Base-by-base conservation (phyloP, 2,888 invertebrate species). In the Caenorhabditis becei region DNA sequence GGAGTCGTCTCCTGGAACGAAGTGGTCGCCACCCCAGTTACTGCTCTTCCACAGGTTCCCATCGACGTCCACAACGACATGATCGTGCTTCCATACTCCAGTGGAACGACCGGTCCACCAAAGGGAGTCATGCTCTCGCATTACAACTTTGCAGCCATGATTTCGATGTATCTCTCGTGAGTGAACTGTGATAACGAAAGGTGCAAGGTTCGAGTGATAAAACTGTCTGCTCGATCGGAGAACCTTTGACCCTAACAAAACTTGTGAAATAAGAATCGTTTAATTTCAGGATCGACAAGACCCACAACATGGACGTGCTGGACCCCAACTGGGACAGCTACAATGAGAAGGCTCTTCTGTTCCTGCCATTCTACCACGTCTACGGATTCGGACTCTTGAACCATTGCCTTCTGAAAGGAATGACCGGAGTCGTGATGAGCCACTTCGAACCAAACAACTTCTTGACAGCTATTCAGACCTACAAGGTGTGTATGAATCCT, bases 291-390 rank as follows among this genome's bases (percentile, higher is more conserved):
- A 79, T 75, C 28, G 82, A 84, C 44, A 63, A 62, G 20, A 37
- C 41, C 10, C 63, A 80, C n/a, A 83, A 74, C 49, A 47, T 75
- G 47, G 58, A 72, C 35, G 80, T 80, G 11, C 44, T 86, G n/a
- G 86, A 86, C 37, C 65, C 71, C 8, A 85, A 87, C 56, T 87
- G 87, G 87, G 79, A 85, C 59, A 59, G 66, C 23, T 83, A 83
- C 49, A 79, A 77, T 58, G 84, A 90, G 67, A 71, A 70, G 23
- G 63, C 84, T 14, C 61, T 88, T 14, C 83, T 88, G 10, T 83
- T 90, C 59, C 84, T 90, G 20, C 90, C 90, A n/a, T 88, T 89
- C 79, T 90, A 90, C 51, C 90, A 90, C 72, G 87, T 89, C 56
- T 90, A 88, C 58, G 90, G 90, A 51, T 86, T 89, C 62, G 85